Evolutionary conservation across 2,113 vertebrate species (phyloP).

Genomic region (Lates calcarifer): DNA sequence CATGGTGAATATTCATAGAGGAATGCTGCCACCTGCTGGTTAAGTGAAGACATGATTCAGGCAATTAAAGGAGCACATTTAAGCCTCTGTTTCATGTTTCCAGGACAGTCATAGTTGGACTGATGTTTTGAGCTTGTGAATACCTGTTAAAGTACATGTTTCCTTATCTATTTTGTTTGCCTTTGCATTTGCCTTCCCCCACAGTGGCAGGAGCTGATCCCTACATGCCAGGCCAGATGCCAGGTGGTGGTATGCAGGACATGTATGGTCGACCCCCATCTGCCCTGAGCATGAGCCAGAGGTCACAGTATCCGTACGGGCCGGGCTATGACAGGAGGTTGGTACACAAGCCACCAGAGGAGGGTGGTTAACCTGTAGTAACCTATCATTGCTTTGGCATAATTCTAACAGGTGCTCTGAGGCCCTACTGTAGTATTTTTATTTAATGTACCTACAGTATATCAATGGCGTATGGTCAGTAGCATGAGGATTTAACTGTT

Average conservation of each 20-base stretch:
- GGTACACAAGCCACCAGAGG: constrained; percentile 21
- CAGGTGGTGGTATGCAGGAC: constrained; percentile 92
- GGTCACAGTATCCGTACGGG: constrained; percentile 94
- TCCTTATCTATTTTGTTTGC: background rate
- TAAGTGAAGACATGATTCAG: background rate
- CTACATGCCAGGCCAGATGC: constrained; percentile 94
- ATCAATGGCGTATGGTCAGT: constrained; percentile 15
- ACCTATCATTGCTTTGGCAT: background rate
- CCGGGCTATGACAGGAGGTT: constrained; percentile 94
- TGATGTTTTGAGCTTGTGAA: background rate
- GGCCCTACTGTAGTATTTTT: background rate
- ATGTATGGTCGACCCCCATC: constrained; percentile 92
- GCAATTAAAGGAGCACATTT: background rate
- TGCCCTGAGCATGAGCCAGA: constrained; percentile 91
- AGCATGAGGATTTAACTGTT: constrained; percentile 14
- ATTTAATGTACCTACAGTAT: background rate
- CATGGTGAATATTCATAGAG: constrained; percentile 51
- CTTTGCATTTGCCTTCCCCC: no score
- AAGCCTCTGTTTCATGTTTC: constrained; percentile 1
- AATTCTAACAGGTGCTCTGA: background rate
- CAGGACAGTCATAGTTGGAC: background rate
- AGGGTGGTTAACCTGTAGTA: background rate
- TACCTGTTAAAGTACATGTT: background rate
- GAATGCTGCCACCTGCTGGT: constrained; percentile 81
- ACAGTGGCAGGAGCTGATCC: constrained; percentile 94